phyloP scores from a whole-genome alignment of 2,888 invertebrate species.

The Tachina fera region DNA sequence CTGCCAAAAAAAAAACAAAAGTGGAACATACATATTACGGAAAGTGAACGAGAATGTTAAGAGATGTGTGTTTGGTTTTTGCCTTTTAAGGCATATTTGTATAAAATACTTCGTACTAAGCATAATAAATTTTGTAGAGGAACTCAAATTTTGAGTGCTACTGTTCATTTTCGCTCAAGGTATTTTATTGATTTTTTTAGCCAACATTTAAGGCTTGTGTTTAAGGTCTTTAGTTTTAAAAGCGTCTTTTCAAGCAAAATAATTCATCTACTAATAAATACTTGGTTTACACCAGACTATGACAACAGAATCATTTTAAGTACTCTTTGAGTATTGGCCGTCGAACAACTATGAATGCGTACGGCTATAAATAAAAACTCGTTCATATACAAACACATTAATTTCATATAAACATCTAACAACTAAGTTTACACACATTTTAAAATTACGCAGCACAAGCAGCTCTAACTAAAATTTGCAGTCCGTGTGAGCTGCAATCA shows the following conservation, averaged over 20 bases:
- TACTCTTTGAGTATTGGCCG: too few species aligned
- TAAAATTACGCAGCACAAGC: too few species aligned
- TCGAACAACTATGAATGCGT: too few species aligned
- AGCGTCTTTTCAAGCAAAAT: background rate
- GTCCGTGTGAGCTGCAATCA: too few species aligned
- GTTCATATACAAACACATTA: too few species aligned
- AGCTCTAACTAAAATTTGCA: too few species aligned
- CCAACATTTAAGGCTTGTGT: background rate
- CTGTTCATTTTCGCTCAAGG: background rate
- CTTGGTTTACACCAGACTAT: background rate
- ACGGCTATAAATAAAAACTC: too few species aligned
- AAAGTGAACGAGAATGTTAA: background rate
- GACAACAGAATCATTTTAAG: too few species aligned
- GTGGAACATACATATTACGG: background rate
- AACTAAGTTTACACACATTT: too few species aligned
- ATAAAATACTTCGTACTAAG: slow-evolving; percentile 64
- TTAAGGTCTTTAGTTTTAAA: background rate
- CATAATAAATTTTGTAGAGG: slow-evolving; percentile 14
- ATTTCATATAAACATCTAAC: too few species aligned
- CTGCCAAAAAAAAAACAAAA: slow-evolving; percentile 53
- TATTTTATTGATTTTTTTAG: too few species aligned
- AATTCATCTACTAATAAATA: too few species aligned
- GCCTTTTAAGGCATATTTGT: slow-evolving; percentile 48
- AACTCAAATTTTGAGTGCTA: background rate
- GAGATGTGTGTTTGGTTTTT: slow-evolving; percentile 15